These are phyloP conservation scores for Euglossa dilemma DNA, from an alignment of 1,140 invertebrate genomes.

Conservation along the genomic window DNA sequence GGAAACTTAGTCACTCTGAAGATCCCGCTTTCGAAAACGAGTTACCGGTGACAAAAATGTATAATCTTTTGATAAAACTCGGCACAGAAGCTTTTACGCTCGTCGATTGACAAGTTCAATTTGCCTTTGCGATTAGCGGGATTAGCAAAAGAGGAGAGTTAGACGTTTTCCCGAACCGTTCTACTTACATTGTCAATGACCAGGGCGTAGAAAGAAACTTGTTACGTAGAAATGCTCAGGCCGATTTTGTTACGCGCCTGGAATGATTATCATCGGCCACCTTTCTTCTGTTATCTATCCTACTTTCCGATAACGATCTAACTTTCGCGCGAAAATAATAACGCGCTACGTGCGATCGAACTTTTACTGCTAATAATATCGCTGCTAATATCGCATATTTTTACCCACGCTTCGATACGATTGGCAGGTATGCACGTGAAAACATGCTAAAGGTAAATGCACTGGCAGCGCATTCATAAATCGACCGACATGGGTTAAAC, in stretches of 20 bases:
- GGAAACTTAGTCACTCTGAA: neutral
- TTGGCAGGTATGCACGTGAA: neutral
- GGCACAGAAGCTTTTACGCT: no score
- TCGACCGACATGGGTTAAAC: neutral
- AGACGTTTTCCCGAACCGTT: slow-evolving; percentile 14
- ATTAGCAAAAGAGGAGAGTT: neutral
- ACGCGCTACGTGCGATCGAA: neutral
- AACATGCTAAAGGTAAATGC: neutral
- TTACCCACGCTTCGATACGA: no score
- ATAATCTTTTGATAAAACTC: neutral
- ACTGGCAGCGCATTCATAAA: neutral
- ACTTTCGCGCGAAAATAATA: neutral
- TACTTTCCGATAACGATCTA: neutral
- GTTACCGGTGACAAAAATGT: neutral
- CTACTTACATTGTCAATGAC: neutral
- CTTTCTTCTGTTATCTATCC: neutral
- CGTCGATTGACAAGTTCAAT: neutral
- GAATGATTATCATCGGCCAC: neutral
- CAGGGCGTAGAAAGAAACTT: neutral
- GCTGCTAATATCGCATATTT: no score
- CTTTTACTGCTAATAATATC: neutral
- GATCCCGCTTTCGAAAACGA: neutral
- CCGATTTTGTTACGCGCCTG: neutral
- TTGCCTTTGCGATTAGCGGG: neutral
- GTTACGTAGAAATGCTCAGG: neutral